phyloP scores from a whole-genome alignment of 92 coral and sea anemone species.

The Phenganax marumi region DNA sequence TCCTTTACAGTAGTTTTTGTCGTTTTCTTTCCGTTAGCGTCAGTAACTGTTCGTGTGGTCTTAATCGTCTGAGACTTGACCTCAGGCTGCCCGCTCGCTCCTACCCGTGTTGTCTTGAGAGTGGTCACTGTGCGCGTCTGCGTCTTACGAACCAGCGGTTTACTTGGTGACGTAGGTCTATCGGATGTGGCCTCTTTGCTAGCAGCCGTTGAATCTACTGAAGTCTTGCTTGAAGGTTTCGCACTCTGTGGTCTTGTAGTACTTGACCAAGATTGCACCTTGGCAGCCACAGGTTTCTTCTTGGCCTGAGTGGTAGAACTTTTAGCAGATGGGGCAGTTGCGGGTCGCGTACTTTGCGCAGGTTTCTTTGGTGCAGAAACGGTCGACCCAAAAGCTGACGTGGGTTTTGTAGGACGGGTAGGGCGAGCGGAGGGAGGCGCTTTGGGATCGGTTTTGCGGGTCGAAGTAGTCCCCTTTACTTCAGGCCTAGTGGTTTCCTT shows the following conservation, averaged over 20 bases:
- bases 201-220: conserved; percentile 14
- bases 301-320: conserved; percentile 23
- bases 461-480: not conserved
- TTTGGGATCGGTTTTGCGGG: not conserved
- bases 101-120: conserved; percentile 40
- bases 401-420: conserved; percentile 4
- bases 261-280: conserved; percentile 26
- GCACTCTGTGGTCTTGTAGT: conserved; percentile 28
- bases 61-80: conserved; percentile 51
- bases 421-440: not conserved
- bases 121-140: conserved; percentile 52
- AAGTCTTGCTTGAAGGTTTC: not conserved
- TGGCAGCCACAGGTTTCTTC: conserved; percentile 32
- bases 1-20: conserved; percentile 63
- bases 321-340: conserved; percentile 31
- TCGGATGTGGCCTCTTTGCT: conserved; percentile 20
- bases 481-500: conserved; percentile 1
- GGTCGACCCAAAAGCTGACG: not conserved
- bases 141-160: conserved; percentile 50
- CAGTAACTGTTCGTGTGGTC: conserved; percentile 53
- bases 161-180: conserved; percentile 44
- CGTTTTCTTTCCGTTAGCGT: conserved; percentile 52
- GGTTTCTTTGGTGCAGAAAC: conserved; percentile 8
- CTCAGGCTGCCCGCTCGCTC: conserved; percentile 43
- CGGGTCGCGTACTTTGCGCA: conserved; percentile 10